Evolutionary conservation across 1,140 invertebrate genomes (phyloP).

Genomic region (Planococcus citri): DNA sequence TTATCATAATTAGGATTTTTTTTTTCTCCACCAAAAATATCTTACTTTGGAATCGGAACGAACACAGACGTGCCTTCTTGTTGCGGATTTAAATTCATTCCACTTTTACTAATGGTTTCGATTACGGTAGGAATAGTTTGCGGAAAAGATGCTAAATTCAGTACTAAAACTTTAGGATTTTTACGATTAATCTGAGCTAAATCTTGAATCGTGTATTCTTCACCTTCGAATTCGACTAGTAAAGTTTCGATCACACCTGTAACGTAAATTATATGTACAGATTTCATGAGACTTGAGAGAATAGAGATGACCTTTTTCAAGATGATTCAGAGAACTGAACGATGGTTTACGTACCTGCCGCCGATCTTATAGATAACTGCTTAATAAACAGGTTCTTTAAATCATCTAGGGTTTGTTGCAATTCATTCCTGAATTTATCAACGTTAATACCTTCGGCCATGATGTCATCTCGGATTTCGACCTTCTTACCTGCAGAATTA

Average conservation of each 20-base stretch:
- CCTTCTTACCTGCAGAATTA: constrained; percentile 41
- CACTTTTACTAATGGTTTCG: constrained; percentile 58
- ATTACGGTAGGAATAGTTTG: constrained; percentile 66
- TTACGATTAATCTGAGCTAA: constrained; percentile 77
- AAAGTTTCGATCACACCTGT: constrained; percentile 66
- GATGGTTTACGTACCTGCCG: constrained; percentile 38
- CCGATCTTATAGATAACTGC: constrained; percentile 59
- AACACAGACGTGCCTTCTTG: constrained; percentile 83
- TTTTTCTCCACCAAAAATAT: constrained; percentile 26
- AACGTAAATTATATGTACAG: neutral
- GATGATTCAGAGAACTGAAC: neutral
- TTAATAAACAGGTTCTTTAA: constrained; percentile 69
- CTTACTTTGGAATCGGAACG: constrained; percentile 75
- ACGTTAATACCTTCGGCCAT: constrained; percentile 56
- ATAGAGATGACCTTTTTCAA: neutral
- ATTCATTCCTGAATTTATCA: constrained; percentile 48
- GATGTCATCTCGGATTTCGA: constrained; percentile 53
- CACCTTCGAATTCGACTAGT: constrained; percentile 59
- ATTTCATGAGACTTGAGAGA: too few species aligned
- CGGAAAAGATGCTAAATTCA: constrained; percentile 72
- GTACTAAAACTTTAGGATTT: constrained; percentile 68
- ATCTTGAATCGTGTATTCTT: constrained; percentile 73
- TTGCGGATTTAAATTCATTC: constrained; percentile 87
- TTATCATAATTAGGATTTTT: neutral
- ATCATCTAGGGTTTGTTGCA: constrained; percentile 49